Conservation (phyloP, 35 echinoderm and acorn worm species). For the Chiridota heheva region DNA sequence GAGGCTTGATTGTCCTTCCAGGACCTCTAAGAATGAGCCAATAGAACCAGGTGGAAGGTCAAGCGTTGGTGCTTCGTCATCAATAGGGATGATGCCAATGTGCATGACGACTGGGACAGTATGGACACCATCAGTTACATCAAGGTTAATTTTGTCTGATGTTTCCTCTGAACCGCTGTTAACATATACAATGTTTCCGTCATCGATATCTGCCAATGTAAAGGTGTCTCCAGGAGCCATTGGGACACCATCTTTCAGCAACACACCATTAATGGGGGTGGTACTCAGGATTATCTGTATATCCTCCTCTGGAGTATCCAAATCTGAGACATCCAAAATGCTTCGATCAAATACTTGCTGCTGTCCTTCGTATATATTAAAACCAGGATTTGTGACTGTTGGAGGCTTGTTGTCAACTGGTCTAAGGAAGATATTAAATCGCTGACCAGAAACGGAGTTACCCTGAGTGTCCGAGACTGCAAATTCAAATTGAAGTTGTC, state of each 20-base stretch:
- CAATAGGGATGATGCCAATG: constrained; percentile 67
- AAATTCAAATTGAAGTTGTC: constrained; percentile 79
- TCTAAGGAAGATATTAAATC: constrained; percentile 64
- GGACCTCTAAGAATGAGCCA: constrained; percentile 86
- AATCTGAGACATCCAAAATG: constrained; percentile 77
- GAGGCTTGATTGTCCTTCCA: constrained; percentile 75
- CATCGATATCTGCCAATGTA: constrained; percentile 65
- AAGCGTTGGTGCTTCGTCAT: constrained; percentile 95
- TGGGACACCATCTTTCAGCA: constrained; percentile 51
- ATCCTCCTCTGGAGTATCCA: constrained; percentile 59
- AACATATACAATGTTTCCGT: constrained; percentile 55
- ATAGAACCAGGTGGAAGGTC: constrained; percentile 81
- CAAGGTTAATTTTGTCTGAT: constrained; percentile 63
- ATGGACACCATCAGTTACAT: constrained; percentile 94
- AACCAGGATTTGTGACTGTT: constrained; percentile 83
- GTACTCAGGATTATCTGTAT: constrained; percentile 57
- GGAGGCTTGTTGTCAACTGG: constrained; percentile 97
- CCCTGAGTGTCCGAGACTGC: constrained; percentile 77
- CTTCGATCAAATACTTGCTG: constrained; percentile 45
- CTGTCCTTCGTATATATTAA: constrained; percentile 68
- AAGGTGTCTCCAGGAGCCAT: constrained; percentile 69
- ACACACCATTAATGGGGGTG: constrained; percentile 41
- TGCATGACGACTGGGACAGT: constrained; percentile 73
- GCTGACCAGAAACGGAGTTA: constrained; percentile 68
- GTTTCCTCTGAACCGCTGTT: constrained; percentile 81